Evolutionary conservation across 2,113 vertebrate species (phyloP).

Genomic region (Eptatretus burgeri): DNA sequence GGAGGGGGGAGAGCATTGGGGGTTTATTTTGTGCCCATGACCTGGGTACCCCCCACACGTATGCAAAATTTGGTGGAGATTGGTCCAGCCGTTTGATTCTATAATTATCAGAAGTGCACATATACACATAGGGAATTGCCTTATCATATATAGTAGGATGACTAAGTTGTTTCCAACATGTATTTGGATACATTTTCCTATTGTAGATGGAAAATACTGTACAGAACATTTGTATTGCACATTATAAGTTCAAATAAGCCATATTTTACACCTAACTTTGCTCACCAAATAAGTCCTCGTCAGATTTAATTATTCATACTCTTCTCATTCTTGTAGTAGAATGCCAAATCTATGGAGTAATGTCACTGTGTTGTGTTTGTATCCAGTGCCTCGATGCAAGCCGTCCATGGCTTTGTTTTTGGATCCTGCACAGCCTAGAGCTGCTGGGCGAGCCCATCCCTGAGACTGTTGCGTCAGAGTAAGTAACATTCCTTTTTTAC

Average conservation of each 20-base stretch:
- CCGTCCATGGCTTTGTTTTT: conserved; percentile 90
- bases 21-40: no score
- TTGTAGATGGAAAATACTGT: no score
- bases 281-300: neutral
- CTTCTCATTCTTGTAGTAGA: neutral
- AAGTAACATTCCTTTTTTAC: no score
- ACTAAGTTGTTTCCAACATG: no score
- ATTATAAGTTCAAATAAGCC: neutral
- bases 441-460: conserved; percentile 55
- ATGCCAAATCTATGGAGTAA: neutral
- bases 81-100: no score
- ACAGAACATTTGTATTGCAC: neutral
- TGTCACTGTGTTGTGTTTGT: conserved; percentile 11
- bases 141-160: no score
- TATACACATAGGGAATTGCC: no score
- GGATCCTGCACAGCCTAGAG: conserved; percentile 90
- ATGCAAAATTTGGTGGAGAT: no score
- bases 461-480: conserved; percentile 42
- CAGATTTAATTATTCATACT: neutral
- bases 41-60: no score
- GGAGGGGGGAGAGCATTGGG: no score
- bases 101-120: no score
- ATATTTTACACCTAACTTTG: neutral
- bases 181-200: no score
- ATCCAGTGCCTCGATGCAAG: conserved; percentile 73